Evolutionary conservation across 2,113 vertebrate genomes (phyloP).

Genomic region (Trematomus loennbergii): DNA sequence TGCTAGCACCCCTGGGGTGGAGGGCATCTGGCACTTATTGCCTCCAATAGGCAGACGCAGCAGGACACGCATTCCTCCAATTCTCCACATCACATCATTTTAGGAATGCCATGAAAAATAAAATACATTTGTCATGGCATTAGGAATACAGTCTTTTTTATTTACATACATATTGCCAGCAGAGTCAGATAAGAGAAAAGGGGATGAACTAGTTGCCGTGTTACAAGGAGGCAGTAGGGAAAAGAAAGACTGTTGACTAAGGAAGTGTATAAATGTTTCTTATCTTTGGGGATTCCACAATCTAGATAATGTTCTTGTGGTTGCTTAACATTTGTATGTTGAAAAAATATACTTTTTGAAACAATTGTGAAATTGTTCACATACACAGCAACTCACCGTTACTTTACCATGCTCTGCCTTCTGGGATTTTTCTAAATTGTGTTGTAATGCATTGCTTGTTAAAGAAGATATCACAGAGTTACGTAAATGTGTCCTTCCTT

Average conservation of each 20-base stretch:
- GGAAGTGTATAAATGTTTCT: not conserved
- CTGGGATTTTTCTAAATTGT: slow-evolving; percentile 25
- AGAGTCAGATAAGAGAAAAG: not conserved
- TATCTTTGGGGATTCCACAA: not conserved
- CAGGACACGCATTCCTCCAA: slow-evolving; percentile 24
- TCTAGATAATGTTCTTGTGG: not conserved
- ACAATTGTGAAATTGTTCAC: slow-evolving; percentile 2
- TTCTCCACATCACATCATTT: slow-evolving; percentile 34
- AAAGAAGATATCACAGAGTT: slow-evolving; percentile 23
- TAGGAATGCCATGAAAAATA: not conserved
- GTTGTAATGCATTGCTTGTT: not conserved
- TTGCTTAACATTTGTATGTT: not conserved
- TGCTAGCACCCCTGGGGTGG: not conserved
- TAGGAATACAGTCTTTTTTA: not conserved
- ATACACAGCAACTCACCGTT: not conserved
- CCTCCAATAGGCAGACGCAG: slow-evolving; percentile 28
- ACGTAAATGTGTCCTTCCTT: slow-evolving; percentile 25
- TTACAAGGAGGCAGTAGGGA: not conserved
- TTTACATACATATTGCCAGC: not conserved
- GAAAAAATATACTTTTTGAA: not conserved
- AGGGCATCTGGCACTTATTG: slow-evolving; percentile 36
- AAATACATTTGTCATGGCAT: not conserved
- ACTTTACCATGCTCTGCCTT: not conserved
- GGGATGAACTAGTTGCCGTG: not conserved
- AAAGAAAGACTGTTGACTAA: not conserved